Evolutionary conservation across 2,113 vertebrate species (phyloP).

Genomic region (Triplophysa siluroides): DNA sequence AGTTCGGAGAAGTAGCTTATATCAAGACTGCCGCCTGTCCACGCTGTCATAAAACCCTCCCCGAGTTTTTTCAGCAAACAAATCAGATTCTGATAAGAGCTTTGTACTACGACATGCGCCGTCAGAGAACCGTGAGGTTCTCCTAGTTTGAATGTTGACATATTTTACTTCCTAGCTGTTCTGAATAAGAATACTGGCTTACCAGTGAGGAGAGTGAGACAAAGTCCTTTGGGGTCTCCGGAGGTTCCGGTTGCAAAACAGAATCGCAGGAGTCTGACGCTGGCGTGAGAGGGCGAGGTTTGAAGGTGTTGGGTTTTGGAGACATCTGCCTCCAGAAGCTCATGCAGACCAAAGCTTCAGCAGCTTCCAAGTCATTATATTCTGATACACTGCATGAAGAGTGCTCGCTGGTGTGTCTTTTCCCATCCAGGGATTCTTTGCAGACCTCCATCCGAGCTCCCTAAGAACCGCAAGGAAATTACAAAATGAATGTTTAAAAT

Average conservation of each 20-base stretch:
- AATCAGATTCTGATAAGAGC: constrained; percentile 36
- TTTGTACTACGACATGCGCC: not conserved
- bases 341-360: constrained; percentile 94
- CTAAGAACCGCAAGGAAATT: constrained; percentile 64
- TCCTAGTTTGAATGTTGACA: constrained; percentile 41
- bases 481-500: not conserved
- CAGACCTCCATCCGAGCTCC: constrained; percentile 80
- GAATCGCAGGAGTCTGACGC: constrained; percentile 93
- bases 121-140: not conserved
- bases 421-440: constrained; percentile 80
- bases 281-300: constrained; percentile 88
- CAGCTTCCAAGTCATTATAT: constrained; percentile 93
- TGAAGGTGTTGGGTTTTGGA: constrained; percentile 70
- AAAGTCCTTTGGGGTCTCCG: constrained; percentile 85
- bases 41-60: constrained; percentile 49
- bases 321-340: constrained; percentile 91
- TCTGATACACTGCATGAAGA: constrained; percentile 81
- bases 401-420: constrained; percentile 83
- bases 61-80: constrained; percentile 55
- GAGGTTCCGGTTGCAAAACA: constrained; percentile 66
- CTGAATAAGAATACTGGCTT: constrained; percentile 61
- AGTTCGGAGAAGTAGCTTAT: constrained; percentile 45
- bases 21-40: constrained; percentile 51
- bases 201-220: constrained; percentile 90
- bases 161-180: not conserved